A percentile compares a stretch with the other conserved stretches of the same genome.
phyloP scores from a whole-genome alignment of 2,797 vertebrate genomes.

The Eremophila alpestris region DNA sequence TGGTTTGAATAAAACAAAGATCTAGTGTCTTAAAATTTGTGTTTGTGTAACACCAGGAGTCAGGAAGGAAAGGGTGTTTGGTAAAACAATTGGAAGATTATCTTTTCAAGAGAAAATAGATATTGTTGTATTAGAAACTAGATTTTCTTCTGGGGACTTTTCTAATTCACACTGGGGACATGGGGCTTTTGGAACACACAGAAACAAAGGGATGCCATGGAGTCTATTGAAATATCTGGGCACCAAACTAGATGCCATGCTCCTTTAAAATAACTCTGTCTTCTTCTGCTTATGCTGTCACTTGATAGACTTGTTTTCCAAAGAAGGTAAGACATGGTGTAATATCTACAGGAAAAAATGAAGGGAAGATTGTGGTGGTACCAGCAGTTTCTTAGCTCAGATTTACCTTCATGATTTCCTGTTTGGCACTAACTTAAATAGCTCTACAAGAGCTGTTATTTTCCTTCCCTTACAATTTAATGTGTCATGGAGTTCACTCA shows the following conservation, averaged over 20 bases:
- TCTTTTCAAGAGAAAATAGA: background rate
- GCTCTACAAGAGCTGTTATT: background rate
- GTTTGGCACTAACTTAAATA: background rate
- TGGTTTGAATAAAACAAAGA: background rate
- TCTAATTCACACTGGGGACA: background rate
- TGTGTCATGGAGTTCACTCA: background rate
- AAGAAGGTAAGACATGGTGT: background rate
- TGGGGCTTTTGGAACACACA: background rate
- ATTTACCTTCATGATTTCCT: background rate
- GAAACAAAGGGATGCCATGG: accelerated
- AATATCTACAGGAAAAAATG: background rate
- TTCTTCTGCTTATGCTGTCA: background rate
- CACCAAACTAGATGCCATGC: background rate
- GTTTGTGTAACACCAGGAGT: background rate
- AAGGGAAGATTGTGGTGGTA: background rate
- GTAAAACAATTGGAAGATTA: background rate
- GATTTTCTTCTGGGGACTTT: background rate
- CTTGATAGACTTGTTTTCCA: background rate
- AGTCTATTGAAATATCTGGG: background rate
- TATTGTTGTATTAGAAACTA: background rate
- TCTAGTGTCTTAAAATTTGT: background rate
- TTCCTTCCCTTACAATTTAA: background rate
- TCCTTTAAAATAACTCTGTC: background rate
- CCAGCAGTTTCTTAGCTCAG: background rate
- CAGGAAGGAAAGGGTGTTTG: background rate